Base-by-base conservation (phyloP, 2,888 invertebrate species). In the Euclidia mi region DNA sequence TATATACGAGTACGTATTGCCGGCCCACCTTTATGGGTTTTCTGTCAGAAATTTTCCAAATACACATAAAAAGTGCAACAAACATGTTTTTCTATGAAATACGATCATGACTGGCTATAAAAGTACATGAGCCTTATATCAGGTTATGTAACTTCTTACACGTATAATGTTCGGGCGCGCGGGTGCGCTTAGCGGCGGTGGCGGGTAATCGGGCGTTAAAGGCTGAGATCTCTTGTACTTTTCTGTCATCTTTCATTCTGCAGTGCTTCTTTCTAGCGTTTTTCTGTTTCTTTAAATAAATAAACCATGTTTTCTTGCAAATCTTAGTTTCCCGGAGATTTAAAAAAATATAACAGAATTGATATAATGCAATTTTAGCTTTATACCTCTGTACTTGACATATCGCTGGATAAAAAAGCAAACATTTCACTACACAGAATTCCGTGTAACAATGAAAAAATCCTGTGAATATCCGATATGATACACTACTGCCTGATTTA, bases 1-100 rank as follows among this genome's bases (percentile, higher is more conserved):
- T 18, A 42, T 35, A 34, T 35, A 35, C 12, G 18, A 12, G 9
- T 2, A n/a, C n/a, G n/a, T n/a, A n/a, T n/a, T n/a, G n/a, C n/a
- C n/a, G n/a, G n/a, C n/a, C 11, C 45, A 49, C 41, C 61, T 77
- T 77, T 77, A 79, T 64, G 58, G 61, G 45, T 63, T 65, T 66
- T 49, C 57, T 60, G 69, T 64, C 60, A 60, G 51, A 49, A 35
- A 41, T 68, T 57, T 58, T 61, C 64, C 52, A 65, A 65, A 52
- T 56, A 52, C 47, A 59, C 65, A 66, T 69, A 66, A 55, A 48
- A 58, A 67, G 42, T 60, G 62, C 61, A 62, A 62, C 73, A 60
- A 77, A 65, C 65, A 65, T 74, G 61, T 70, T 66, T 71, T 63
- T 50, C 48, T 35, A 44, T 62, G 28, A 71, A 56, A 62, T 65